Conservation (phyloP, 2,797 vertebrate species). For the Labeo calbasu region DNA sequence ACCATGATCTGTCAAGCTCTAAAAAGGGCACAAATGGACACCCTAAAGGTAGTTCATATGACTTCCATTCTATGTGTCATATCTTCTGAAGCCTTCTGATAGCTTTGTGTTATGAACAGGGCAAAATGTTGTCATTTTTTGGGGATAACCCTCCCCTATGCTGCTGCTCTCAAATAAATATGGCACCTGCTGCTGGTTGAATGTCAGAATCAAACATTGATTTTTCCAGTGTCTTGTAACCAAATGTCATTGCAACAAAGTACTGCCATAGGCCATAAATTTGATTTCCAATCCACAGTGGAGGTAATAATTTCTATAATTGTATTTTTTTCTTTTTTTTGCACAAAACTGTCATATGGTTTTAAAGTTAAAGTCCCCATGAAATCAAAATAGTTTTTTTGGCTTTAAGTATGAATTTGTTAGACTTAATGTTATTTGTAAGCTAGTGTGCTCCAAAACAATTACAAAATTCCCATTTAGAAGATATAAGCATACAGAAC, state of each 20-base stretch:
- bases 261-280: background rate
- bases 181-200: background rate
- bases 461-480: no score
- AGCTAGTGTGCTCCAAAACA: no score
- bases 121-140: background rate
- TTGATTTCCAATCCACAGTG: background rate
- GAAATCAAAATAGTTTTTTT: no score
- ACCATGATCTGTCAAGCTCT: background rate
- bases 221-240: background rate
- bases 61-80: no score
- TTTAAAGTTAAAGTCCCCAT: background rate
- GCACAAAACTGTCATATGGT: background rate
- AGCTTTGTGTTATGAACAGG: background rate
- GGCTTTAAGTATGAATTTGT: no score
- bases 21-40: background rate
- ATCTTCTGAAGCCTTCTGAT: background rate
- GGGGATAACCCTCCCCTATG: background rate
- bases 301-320: background rate
- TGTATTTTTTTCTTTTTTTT: background rate
- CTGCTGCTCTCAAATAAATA: background rate
- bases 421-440: no score
- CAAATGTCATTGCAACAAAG: constrained; percentile 2
- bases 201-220: background rate
- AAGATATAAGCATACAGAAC: no score
- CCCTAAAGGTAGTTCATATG: background rate